Percentiles rank a stretch among this genome's conserved stretches.
These are phyloP conservation scores for Lepus europaeus DNA, from an alignment of 2,113 vertebrate species.

Conservation along the genomic window DNA sequence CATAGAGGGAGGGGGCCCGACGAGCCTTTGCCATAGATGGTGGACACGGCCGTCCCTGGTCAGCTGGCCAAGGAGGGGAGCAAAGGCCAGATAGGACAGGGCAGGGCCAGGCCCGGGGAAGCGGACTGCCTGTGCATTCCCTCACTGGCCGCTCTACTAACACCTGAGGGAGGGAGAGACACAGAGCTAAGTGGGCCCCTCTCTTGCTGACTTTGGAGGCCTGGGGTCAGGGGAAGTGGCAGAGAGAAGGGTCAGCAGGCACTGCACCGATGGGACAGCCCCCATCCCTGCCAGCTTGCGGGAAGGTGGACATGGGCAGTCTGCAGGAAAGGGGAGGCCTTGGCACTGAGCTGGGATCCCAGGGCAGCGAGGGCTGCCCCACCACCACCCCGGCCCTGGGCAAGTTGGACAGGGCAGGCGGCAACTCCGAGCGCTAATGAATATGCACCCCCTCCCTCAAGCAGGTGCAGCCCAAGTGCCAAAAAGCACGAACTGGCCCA, in stretches of 20 bases:
- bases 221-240: background rate
- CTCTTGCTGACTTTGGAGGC: background rate
- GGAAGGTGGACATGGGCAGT: background rate
- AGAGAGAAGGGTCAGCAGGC: background rate
- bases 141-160: background rate
- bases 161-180: fast-evolving
- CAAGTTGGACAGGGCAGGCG: background rate
- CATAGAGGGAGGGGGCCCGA: fast-evolving
- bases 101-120: background rate
- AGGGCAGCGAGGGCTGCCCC: background rate
- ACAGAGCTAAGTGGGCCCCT: background rate
- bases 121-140: too few species aligned
- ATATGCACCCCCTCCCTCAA: background rate
- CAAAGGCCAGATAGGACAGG: fast-evolving
- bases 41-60: fast-evolving
- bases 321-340: background rate
- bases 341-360: background rate
- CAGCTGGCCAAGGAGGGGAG: background rate
- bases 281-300: background rate
- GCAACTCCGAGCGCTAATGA: background rate
- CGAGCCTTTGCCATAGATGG: background rate
- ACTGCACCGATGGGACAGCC: background rate
- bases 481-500: background rate
- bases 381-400: background rate
- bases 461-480: background rate